Evolutionary conservation across 2,797 vertebrate genomes (phyloP), one percentile per base, ranked within the genome.

Genomic region (Eutrigla gurnardus): DNA sequence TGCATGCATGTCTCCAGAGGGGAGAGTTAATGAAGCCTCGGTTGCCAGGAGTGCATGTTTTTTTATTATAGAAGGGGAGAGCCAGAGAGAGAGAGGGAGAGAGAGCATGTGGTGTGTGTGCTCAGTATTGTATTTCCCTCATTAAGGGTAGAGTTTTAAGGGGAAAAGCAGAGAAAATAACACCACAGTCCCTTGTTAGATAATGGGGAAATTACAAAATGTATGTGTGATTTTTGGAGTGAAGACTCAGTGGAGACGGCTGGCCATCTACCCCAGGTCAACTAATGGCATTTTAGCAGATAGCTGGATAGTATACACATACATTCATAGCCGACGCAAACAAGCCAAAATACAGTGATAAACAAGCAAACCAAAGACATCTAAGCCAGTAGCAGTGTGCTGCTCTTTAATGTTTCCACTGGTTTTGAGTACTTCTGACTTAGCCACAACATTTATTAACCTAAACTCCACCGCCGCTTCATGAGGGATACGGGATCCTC

Each of bases 1-100:
- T 92, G 84, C 87, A 91, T 93, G 73, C 65, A 65, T 57, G 78
- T 65, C 91, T 89, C 87, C 55, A 70, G 91, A 90, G 89, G 70
- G 50, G 36, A 64, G 77, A 86, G 80, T 88, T 92, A 93, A 92
- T 91, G 89, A 92, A 91, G 87, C 84, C 60, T 78, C 14, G 36
- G 76, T 73, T 89, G 87, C 86, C 86, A 86, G 77, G 75, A 83
- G 82, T 84, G 82, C 74, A 80, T 84, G 82, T 74, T 80, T 89
- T 81, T 87, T 84, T 74, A 78, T 84, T 82, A 83, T 61, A 59
- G 66, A 73, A 32, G 72, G 75, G 61, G 62, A 33, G 54, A 37
- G 15, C 17, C 18, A 32, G n/a, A 50, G 50, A 53, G 60, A 83
- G 75, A 47, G 47, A 62, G 64, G 49, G 32, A 62, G 64, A 42